Conservation (phyloP, 2,797 vertebrate species). For the Gila robusta region DNA sequence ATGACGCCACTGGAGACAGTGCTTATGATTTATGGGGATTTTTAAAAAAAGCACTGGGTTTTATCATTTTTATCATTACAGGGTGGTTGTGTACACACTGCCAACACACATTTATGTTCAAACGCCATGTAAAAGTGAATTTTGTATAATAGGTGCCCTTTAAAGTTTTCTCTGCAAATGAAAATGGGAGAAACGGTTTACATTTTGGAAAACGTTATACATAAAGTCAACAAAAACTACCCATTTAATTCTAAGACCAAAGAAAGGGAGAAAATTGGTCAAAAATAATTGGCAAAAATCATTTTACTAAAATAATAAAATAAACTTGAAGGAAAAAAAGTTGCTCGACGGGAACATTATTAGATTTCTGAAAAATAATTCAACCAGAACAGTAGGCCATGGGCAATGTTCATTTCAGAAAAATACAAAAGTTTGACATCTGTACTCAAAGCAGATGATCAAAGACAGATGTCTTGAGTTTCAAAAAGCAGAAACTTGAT, state of each 20-base stretch:
- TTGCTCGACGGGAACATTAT: background rate
- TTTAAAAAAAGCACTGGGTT: too few species aligned
- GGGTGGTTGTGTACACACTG: too few species aligned
- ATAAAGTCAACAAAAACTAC: background rate
- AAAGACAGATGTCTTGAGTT: constrained; percentile 20
- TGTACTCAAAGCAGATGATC: background rate
- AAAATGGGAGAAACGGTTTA: background rate
- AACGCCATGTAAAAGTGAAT: too few species aligned
- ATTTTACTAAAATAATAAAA: background rate
- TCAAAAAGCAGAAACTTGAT: constrained; percentile 28
- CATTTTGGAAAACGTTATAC: background rate
- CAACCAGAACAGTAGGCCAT: background rate
- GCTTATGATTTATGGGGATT: too few species aligned
- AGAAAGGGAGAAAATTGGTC: background rate
- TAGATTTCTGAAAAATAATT: background rate
- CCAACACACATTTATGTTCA: too few species aligned
- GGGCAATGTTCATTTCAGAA: background rate
- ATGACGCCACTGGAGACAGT: too few species aligned
- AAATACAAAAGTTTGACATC: background rate
- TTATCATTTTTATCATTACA: too few species aligned
- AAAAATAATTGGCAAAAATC: background rate
- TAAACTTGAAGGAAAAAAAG: background rate
- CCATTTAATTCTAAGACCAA: background rate
- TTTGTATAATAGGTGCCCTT: background rate
- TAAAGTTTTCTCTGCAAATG: background rate